Evolutionary conservation across 2,113 vertebrate genomes (phyloP), one percentile per base, ranked within the genome.

Genomic region (Spheniscus mendiculus): DNA sequence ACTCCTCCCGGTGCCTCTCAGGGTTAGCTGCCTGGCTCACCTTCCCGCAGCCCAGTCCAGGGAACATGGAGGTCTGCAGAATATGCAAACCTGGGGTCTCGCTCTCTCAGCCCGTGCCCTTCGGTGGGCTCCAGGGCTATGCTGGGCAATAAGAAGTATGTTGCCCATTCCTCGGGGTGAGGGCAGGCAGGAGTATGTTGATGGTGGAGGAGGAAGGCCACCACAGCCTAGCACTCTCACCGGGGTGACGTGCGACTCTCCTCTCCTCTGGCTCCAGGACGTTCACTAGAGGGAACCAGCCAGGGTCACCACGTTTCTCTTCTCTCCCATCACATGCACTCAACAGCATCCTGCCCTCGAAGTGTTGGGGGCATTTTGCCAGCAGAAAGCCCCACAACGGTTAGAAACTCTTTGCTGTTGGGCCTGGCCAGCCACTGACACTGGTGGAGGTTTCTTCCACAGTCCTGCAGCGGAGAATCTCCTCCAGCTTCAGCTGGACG

Each of bases 141-240:
- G 42, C 58, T 53, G 65, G 59, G 42, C 77, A 66, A 6, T 14
- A 18, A 49, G 45, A 71, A 40, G 10, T 15, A 9, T 13, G 18
- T 3, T 74, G 45, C 16, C 22, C 12, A 11, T 12, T 5, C 30
- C 42, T 4, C 4, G 32, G 19, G 16, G 23, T 23, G 34, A 73
- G n/a, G 13, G 29, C 32, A 67, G 52, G 36, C 6, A 65, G 38
- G 52, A 59, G 5, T 16, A 13, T 5, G 8, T 5, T 65, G 36
- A 42, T 6, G 17, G 29, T 23, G 44, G 44, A 81, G 15, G 21
- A 55, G 22, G 12, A 71, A 69, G n/a, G 25, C 29, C 67, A 81
- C n/a, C 47, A 40, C 23, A 77, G 34, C 9, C 17, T 30, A 18
- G 3, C 3, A 45, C 29, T 45, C 36, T 42, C 3, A 3, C 0